phyloP scores from a whole-genome alignment of 1,140 invertebrate genomes.

The Paralvinella palmiformis region DNA sequence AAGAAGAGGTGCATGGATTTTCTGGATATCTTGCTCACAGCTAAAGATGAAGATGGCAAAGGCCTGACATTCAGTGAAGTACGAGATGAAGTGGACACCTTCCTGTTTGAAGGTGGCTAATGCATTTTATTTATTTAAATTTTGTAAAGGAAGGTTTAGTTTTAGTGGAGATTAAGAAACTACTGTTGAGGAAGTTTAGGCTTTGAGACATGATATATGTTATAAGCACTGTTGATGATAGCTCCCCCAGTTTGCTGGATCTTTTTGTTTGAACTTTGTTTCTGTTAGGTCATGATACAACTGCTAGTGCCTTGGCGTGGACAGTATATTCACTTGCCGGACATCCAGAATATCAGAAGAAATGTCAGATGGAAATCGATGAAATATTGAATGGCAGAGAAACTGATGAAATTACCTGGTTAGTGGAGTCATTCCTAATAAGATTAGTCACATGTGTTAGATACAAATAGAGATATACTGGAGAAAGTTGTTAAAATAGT shows the following conservation, averaged over 20 bases:
- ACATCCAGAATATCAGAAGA: constrained; percentile 67
- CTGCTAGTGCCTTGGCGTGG: constrained; percentile 53
- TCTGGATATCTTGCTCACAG: constrained; percentile 20
- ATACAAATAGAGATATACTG: too few relatives aligned
- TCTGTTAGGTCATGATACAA: constrained; percentile 20
- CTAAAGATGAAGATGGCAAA: constrained; percentile 18
- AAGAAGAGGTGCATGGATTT: constrained; percentile 9
- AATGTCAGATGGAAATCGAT: constrained; percentile 73
- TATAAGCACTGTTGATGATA: too few relatives aligned
- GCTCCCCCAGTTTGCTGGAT: too few relatives aligned
- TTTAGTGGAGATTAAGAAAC: too few relatives aligned
- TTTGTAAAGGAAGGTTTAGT: too few relatives aligned
- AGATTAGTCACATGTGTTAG: too few relatives aligned
- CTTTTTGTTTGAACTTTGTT: background rate
- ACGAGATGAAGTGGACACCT: constrained; percentile 34
- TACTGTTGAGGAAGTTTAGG: too few relatives aligned
- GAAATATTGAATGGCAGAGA: constrained; percentile 53
- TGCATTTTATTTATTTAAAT: background rate
- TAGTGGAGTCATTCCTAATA: background rate
- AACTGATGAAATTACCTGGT: constrained; percentile 21
- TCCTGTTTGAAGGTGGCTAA: constrained; percentile 28
- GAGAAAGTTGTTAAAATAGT: too few relatives aligned
- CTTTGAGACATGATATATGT: too few relatives aligned
- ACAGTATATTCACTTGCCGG: constrained; percentile 69
- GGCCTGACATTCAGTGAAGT: constrained; percentile 21